Conservation (phyloP, 2,113 vertebrate species). For the Apodemus sylvaticus region DNA sequence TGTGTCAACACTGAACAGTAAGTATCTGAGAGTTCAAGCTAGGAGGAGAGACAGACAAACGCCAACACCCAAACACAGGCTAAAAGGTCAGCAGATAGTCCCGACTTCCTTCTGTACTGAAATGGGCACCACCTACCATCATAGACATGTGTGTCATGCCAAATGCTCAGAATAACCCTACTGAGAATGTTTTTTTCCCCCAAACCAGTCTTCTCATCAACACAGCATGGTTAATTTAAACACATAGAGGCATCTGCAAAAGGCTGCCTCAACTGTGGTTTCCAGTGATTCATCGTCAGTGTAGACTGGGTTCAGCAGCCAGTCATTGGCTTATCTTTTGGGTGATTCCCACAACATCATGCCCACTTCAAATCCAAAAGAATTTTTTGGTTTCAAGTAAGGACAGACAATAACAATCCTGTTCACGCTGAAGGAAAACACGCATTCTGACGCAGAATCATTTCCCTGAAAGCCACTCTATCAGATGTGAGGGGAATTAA, state of each 20-base stretch:
- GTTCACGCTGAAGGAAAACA: neutral
- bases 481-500: neutral
- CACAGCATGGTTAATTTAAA: neutral
- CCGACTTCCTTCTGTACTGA: slow-evolving; percentile 54
- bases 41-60: neutral
- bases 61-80: neutral
- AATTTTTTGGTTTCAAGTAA: neutral
- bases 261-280: neutral
- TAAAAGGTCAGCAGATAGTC: neutral
- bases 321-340: neutral
- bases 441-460: neutral
- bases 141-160: neutral
- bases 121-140: neutral
- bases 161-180: slow-evolving; percentile 16
- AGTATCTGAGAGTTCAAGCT: slow-evolving; percentile 74
- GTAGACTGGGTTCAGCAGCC: neutral
- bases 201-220: neutral
- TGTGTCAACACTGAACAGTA: slow-evolving; percentile 84
- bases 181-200: neutral
- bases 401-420: neutral
- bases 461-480: slow-evolving; percentile 5
- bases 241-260: neutral
- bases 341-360: neutral
- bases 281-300: slow-evolving; percentile 64
- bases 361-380: neutral